Percentiles rank a stretch among this genome's conserved stretches.
Conservation (phyloP, 2,888 invertebrate genomes). For the Polyommatus iphigenia region DNA sequence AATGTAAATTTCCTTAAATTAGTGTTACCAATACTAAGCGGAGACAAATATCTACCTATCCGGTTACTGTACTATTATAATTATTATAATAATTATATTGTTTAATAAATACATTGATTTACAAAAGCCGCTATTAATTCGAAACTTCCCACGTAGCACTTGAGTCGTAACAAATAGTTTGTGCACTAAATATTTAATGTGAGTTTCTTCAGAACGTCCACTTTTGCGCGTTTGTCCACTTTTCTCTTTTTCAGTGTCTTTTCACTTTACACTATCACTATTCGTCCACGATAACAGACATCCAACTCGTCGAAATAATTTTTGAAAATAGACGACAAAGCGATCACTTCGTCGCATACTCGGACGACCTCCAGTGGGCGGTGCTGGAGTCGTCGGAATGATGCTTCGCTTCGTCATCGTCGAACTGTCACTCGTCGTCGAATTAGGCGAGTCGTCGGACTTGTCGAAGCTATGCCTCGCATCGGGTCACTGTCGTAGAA, state of each 20-base stretch:
- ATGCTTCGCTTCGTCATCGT: not conserved
- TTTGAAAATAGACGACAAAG: not conserved
- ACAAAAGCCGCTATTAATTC: constrained; percentile 27
- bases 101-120: constrained; percentile 32
- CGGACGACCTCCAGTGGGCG: not conserved
- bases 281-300: not conserved
- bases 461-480: constrained; percentile 83
- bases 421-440: not conserved
- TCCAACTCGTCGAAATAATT: not conserved
- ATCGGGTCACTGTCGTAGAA: constrained; percentile 83
- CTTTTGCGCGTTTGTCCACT: constrained; percentile 27
- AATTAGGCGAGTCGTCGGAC: not conserved
- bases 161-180: constrained; percentile 24
- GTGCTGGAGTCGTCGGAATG: not conserved
- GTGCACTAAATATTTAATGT: constrained; percentile 20
- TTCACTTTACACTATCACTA: constrained; percentile 26
- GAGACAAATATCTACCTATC: constrained; percentile 22
- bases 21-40: constrained; percentile 7
- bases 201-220: constrained; percentile 2
- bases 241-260: constrained; percentile 24
- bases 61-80: constrained; percentile 2
- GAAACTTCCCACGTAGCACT: constrained; percentile 23
- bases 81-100: not conserved
- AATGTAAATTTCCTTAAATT: not conserved
- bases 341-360: not conserved